Evolutionary conservation across 1,140 invertebrate genomes (phyloP).

Genomic region (Caenorhabditis latens): DNA sequence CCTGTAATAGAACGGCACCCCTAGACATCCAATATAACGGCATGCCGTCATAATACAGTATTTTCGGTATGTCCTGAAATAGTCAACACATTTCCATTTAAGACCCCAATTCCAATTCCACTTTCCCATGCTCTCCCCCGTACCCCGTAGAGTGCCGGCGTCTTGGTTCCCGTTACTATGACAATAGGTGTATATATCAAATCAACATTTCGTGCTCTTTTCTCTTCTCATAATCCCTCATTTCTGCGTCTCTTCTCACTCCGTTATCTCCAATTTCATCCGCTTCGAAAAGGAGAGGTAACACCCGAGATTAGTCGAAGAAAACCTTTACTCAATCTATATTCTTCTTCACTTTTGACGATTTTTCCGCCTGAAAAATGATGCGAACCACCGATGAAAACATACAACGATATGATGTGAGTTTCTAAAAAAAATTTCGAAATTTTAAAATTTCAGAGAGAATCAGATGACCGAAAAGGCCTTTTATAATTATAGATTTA

Average conservation of each 20-base stretch:
- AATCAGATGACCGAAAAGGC: background rate
- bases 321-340: background rate
- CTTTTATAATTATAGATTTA: background rate
- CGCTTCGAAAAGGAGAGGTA: background rate
- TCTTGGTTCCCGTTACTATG: conserved; percentile 32
- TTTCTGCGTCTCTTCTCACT: background rate
- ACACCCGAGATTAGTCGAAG: background rate
- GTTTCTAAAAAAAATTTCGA: background rate
- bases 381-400: background rate
- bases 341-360: too few species aligned
- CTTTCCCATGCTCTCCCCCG: background rate
- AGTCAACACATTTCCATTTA: too few species aligned
- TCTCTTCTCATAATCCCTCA: background rate
- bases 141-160: background rate
- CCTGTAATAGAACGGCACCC: too few species aligned
- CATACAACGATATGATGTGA: conserved; percentile 19
- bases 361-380: background rate
- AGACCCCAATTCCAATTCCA: background rate
- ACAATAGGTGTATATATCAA: background rate
- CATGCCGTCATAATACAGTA: too few species aligned
- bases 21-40: too few species aligned
- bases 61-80: too few species aligned
- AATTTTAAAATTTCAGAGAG: background rate
- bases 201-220: background rate
- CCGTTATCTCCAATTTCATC: background rate